These are phyloP conservation scores for Exephanes ischioxanthus DNA, from an alignment of 2,888 invertebrate species.

Conservation along the genomic window DNA sequence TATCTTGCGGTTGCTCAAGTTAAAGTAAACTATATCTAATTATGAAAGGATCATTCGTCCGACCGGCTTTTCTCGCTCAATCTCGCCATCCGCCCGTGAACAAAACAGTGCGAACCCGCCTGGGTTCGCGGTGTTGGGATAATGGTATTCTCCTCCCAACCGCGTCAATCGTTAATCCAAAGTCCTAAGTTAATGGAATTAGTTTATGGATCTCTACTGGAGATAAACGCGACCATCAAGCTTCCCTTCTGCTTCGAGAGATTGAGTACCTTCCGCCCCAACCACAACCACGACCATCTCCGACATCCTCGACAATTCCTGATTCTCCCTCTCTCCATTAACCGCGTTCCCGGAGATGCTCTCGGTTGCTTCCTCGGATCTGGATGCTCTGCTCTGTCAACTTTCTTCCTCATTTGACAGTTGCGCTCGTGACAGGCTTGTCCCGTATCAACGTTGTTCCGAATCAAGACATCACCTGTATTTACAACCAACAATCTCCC, in stretches of 20 bases:
- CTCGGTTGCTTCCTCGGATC: slow-evolving; percentile 43
- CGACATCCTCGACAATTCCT: slow-evolving; percentile 32
- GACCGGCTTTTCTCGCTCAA: neutral
- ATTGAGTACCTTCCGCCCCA: slow-evolving; percentile 35
- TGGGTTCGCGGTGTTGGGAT: neutral
- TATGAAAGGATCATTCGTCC: neutral
- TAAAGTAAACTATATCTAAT: slow-evolving; percentile 12
- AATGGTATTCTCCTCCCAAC: slow-evolving; percentile 19
- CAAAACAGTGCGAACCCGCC: neutral
- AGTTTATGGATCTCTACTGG: slow-evolving; percentile 72
- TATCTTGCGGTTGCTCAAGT: neutral
- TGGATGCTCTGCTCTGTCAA: slow-evolving; percentile 43
- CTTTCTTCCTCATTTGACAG: slow-evolving; percentile 10
- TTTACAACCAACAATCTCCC: neutral
- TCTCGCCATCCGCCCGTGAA: neutral
- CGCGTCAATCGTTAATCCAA: slow-evolving; percentile 72
- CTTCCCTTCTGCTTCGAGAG: neutral
- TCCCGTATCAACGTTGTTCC: neutral
- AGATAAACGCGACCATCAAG: slow-evolving; percentile 68
- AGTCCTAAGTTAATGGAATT: slow-evolving; percentile 76
- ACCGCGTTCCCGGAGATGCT: slow-evolving; percentile 32
- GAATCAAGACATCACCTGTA: neutral
- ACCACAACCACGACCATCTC: slow-evolving; percentile 30
- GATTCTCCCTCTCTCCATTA: slow-evolving; percentile 2
- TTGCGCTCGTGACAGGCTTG: neutral